Conservation (phyloP, 92 coral and sea anemone genomes). For the Epizoanthus illoricatus region DNA sequence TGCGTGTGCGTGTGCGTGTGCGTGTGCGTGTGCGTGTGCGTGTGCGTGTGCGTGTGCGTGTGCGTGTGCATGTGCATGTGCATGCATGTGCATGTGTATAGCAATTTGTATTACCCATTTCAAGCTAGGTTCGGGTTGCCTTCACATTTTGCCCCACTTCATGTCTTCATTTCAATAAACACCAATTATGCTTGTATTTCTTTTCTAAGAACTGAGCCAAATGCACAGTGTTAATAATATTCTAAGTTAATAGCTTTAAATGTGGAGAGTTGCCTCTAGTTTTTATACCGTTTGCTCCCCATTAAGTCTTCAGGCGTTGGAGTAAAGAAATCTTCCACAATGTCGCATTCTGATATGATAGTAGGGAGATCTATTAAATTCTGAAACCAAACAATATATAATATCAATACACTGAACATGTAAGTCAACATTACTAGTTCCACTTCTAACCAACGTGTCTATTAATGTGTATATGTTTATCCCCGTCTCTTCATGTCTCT, state of each 20-base stretch:
- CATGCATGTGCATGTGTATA: no score
- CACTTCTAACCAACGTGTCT: neutral
- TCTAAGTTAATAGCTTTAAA: neutral
- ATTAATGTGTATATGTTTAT: no score
- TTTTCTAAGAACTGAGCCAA: neutral
- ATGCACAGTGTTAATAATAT: neutral
- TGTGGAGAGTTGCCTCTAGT: neutral
- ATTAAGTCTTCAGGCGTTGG: constrained; percentile 57
- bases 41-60: no score
- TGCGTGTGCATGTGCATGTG: no score
- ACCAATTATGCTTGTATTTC: no score
- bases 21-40: no score
- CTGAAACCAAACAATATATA: neutral
- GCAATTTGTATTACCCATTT: no score
- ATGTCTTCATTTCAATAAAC: no score
- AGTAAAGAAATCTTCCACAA: constrained; percentile 43
- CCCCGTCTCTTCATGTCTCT: no score
- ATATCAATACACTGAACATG: neutral
- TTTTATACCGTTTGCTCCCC: constrained; percentile 17
- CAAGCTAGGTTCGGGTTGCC: no score
- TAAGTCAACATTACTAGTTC: neutral
- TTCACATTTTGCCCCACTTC: no score
- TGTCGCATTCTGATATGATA: constrained; percentile 26
- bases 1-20: no score
- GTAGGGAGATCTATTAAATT: constrained; percentile 20